These are phyloP conservation scores for Lordiphosa andalusiaca DNA, from an alignment of 2,888 invertebrate genomes.

Conservation along the genomic window DNA sequence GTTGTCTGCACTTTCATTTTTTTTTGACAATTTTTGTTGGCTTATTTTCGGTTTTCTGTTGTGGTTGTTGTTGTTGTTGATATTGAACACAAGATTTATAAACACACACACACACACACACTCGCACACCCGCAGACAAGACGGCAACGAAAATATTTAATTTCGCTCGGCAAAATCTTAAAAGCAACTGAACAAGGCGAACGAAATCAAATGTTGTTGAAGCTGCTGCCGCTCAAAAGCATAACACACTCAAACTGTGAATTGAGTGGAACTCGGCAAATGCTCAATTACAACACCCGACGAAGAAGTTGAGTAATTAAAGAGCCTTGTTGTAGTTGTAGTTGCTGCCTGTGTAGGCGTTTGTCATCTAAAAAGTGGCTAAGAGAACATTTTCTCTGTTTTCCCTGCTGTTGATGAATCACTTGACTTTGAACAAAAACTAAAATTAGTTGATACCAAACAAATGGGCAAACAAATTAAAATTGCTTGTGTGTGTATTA, in stretches of 20 bases:
- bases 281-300: conserved; percentile 27
- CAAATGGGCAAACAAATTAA: conserved; percentile 48
- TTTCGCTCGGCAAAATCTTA: conserved; percentile 78
- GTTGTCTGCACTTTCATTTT: conserved; percentile 63
- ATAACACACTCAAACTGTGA: conserved; percentile 26
- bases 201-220: conserved; percentile 56
- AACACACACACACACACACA: conserved; percentile 23
- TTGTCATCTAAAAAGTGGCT: neutral
- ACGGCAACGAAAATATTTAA: conserved; percentile 39
- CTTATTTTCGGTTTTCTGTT: conserved; percentile 29
- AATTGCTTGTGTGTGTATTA: conserved; percentile 41
- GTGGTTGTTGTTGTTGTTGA: conserved; percentile 19
- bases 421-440: conserved; percentile 72
- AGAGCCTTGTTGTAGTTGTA: conserved; percentile 21
- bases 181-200: conserved; percentile 71
- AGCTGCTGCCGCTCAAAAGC: conserved; percentile 48
- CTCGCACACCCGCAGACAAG: conserved; percentile 29
- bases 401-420: conserved; percentile 37
- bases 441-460: conserved; percentile 60
- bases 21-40: conserved; percentile 28
- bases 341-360: neutral
- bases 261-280: conserved; percentile 4
- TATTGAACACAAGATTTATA: conserved; percentile 36
- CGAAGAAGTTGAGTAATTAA: conserved; percentile 1
- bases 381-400: conserved; percentile 10